Base-by-base conservation (phyloP, 2,113 vertebrate species). In the Mixornis gularis region DNA sequence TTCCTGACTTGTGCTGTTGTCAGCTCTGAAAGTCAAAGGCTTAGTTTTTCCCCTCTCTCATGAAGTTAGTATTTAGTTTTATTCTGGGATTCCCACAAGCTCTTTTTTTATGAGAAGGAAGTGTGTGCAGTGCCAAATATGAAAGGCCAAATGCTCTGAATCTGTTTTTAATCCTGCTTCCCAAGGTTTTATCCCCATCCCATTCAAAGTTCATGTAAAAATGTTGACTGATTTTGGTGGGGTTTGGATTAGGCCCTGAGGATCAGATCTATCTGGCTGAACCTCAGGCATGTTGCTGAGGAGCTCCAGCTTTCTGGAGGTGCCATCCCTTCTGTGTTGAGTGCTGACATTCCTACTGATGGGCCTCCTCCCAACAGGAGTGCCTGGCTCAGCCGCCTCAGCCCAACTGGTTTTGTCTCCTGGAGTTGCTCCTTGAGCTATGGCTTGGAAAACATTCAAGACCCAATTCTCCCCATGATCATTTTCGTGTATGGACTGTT, bases 141-240 rank as follows among this genome's bases (percentile, higher is more conserved):
- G 63, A 93, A 95, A 94, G 49, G 68, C 85, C 64, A 83, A 87
- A 73, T 80, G 60, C 76, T 85, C 65, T 78, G 79, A 90, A 78
- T 90, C 63, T 91, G 64, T 17, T 83, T 94, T 88, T 88, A 95
- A 93, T 92, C 25, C 79, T 78, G 27, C 82, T 80, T 92, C 69
- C 51, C 49, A 87, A 65, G 38, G 63, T 27, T 5, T 94, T 88
- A 86, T 82, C 56, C 34, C 46, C 56, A 36, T 69, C 65, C 76
- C 40, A 79, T 92, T 93, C 87, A 36, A 87, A 85, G 55, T 89
- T 85, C 38, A 59, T 59, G 49, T 76, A 87, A 63, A 92, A 70
- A 11, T 18, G 49, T 63, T 65, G 36, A 85, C 55, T 56, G 58
- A 48, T 71, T 84, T 74, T 68, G 34, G 18, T 79, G 52, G 40